phyloP scores from a whole-genome alignment of 2,113 vertebrate species.

The Lonchura striata region DNA sequence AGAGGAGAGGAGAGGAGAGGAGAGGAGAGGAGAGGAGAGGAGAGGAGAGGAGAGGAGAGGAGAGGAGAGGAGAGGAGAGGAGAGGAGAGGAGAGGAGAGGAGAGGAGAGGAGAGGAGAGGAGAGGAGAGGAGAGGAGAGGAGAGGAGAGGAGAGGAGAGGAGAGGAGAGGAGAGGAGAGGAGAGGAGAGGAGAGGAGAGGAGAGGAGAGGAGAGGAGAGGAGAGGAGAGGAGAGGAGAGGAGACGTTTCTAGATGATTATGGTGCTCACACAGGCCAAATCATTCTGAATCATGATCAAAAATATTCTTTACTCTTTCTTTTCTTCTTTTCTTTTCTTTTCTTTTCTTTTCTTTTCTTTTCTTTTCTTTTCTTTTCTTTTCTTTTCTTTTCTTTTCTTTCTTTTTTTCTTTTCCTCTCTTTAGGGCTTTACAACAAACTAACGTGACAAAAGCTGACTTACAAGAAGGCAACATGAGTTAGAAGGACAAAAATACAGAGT shows the following conservation, averaged over 20 bases:
- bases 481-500: background rate
- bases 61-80: accelerated
- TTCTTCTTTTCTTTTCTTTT: background rate
- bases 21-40: too few relatives aligned
- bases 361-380: too few relatives aligned
- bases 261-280: background rate
- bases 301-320: too few relatives aligned
- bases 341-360: too few relatives aligned
- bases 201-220: background rate
- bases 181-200: background rate
- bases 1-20: too few relatives aligned
- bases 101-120: background rate
- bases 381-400: too few relatives aligned
- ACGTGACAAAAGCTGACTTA: background rate
- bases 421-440: background rate
- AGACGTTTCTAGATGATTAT: background rate
- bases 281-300: background rate
- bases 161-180: accelerated
- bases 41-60: background rate
- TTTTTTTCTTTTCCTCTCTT: background rate
- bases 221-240: too few relatives aligned
- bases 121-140: accelerated
- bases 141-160: background rate
- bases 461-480: background rate
- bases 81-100: too few relatives aligned